These are phyloP conservation scores for Hartigia nigra DNA, from an alignment of 2,888 invertebrate species.

Conservation along the genomic window DNA sequence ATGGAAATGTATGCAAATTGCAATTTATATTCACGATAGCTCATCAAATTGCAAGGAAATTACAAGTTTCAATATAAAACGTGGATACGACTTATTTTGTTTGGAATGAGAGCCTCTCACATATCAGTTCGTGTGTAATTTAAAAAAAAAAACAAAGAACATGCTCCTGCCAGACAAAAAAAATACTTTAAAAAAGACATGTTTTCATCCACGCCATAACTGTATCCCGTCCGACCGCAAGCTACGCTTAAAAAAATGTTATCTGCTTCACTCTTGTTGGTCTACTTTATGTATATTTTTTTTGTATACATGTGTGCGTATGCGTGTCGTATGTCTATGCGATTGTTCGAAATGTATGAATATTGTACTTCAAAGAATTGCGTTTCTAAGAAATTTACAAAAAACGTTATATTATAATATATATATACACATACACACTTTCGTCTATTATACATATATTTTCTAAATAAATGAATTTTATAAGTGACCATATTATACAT, in stretches of 20 bases:
- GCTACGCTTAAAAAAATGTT: neutral
- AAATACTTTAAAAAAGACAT: neutral
- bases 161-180: neutral
- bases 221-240: neutral
- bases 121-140: neutral
- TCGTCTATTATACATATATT: constrained; percentile 37
- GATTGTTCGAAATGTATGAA: neutral
- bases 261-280: neutral
- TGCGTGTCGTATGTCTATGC: neutral
- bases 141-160: neutral
- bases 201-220: neutral
- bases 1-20: neutral
- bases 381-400: constrained; percentile 14
- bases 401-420: constrained; percentile 16
- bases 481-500: constrained; percentile 46
- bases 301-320: neutral
- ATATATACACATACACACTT: constrained; percentile 28
- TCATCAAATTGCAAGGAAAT: neutral
- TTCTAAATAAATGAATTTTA: constrained; percentile 45
- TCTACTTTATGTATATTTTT: neutral
- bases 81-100: neutral
- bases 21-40: neutral
- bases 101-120: neutral
- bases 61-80: neutral
- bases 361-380: constrained; percentile 5